Base-by-base conservation (phyloP, 2,113 vertebrate genomes). In the Mastomys coucha region DNA sequence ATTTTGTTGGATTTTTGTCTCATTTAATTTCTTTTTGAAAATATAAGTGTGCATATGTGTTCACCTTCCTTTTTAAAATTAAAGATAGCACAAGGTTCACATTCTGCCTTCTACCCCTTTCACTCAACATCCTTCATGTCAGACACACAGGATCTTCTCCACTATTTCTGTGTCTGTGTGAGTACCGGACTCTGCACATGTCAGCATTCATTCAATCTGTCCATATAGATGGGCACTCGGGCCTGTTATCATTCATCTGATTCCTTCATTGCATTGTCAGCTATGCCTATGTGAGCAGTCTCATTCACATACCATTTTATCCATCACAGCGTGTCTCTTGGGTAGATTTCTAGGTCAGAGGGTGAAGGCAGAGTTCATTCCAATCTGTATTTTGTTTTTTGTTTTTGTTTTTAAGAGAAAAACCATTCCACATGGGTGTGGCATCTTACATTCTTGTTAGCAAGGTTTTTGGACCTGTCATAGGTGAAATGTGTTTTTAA, bases 11-110 rank as follows among this genome's bases (percentile, higher is more conserved):
- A 39, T n/a, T 67, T 95, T 95, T 95, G 33, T 8, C 51, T 88
- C 88, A 53, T 45, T n/a, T 93, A 13, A 56, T 95, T 91, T 94
- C 67, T 73, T 93, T 96, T 91, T 91, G 11, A 91, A 81, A 65
- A 76, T 42, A 70, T 45, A 49, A 89, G n/a, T 85, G 60, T 53
- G 2, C 75, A 13, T 80, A 31, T 91, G 10, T 70, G 13, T 69
- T 49, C 0, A 31, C 60, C 24, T 56, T 85, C 3, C 8, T 53
- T 75, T 73, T 36, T 45, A 65, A 31, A 45, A 76, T 92, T 16
- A 81, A 89, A 93, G 88, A 7, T 36, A 49, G n/a, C 67, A 78
- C 70, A 63, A 14, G 80, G 7, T 28, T 17, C 42, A 39, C 14
- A 67, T 69, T 94, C 70, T 42, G 3, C 26, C 33, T 85, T 8